Conservation (phyloP, 1,140 invertebrate genomes). For the Goniozus legneri region DNA sequence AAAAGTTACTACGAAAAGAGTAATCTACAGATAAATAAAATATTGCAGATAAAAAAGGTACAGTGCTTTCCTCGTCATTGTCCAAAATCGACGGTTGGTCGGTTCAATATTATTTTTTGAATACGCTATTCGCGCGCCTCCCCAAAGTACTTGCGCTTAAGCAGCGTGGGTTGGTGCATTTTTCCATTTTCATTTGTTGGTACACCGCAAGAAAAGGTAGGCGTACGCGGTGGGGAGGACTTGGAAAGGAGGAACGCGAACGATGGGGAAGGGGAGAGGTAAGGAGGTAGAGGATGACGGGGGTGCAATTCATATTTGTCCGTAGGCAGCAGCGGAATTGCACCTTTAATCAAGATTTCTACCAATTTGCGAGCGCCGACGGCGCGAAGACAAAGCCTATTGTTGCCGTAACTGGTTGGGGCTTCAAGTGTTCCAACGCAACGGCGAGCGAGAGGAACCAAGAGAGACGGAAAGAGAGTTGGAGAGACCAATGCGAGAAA, state of each 20-base stretch:
- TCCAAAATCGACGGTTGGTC: no score
- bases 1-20: no score
- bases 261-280: background rate
- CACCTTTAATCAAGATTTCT: constrained; percentile 57
- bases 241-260: background rate
- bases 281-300: constrained; percentile 23
- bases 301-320: constrained; percentile 46
- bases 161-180: constrained; percentile 11
- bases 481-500: constrained; percentile 28
- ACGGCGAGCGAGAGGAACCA: constrained; percentile 31
- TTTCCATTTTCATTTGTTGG: constrained; percentile 30
- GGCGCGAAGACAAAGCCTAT: constrained; percentile 54
- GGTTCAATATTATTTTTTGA: no score
- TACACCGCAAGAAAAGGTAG: constrained; percentile 3
- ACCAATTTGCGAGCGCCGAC: constrained; percentile 54
- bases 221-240: background rate
- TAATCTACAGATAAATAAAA: no score
- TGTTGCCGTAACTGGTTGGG: constrained; percentile 55
- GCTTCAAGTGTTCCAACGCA: constrained; percentile 52
- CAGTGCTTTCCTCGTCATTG: no score
- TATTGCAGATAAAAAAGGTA: no score
- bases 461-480: background rate
- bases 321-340: constrained; percentile 45
- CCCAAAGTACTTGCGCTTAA: no score
- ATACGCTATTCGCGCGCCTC: no score